Conservation (phyloP, 2,888 invertebrate species). For the Frankliniella fusca region DNA sequence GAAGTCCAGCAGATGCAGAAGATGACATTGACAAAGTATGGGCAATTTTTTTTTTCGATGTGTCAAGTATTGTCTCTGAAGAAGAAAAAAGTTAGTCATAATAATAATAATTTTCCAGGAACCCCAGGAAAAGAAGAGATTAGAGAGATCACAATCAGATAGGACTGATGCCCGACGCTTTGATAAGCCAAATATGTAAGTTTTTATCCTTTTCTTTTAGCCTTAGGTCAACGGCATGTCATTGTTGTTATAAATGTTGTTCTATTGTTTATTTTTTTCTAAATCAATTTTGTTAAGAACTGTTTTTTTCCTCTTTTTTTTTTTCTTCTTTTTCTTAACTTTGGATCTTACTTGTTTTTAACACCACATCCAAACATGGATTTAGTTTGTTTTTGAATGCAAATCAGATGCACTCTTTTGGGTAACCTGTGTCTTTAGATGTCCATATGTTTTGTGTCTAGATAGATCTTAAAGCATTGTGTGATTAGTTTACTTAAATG, state of each 20-base stretch:
- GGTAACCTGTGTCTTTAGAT: no score
- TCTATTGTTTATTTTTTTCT: not conserved
- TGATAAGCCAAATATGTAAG: conserved; percentile 34
- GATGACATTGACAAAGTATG: conserved; percentile 38
- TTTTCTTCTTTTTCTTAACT: no score
- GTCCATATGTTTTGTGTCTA: no score
- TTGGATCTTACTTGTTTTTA: no score
- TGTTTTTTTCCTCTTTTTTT: no score
- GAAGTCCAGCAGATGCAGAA: conserved; percentile 48
- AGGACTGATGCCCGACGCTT: conserved; percentile 37
- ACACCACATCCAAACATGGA: no score
- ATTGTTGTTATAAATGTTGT: not conserved
- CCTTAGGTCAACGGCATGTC: no score
- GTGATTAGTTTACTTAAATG: no score
- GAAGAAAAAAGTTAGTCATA: conserved; percentile 13
- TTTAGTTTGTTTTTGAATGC: no score
- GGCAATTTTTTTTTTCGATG: conserved; percentile 41
- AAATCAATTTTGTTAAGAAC: no score
- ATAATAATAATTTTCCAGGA: conserved; percentile 41
- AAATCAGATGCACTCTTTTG: no score
- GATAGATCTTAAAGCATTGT: no score
- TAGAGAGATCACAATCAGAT: conserved; percentile 47
- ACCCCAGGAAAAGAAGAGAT: conserved; percentile 45
- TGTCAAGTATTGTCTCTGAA: not conserved
- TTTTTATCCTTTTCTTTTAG: not conserved